A percentile compares a stretch with the other conserved stretches of the same genome.
Conservation (phyloP, 1,140 invertebrate species). For the Himalopsyche phryganea region DNA sequence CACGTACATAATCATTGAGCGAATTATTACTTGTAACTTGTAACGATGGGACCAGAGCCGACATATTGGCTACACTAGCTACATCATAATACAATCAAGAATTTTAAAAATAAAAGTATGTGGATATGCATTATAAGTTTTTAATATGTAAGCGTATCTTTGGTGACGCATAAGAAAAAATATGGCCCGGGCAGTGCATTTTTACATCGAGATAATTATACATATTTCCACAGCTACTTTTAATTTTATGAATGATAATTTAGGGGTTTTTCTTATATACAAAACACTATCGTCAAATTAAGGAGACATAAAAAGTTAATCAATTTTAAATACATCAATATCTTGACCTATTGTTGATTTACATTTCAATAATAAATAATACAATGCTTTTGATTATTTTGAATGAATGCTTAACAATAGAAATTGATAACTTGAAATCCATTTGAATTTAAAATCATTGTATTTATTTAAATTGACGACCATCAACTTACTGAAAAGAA, state of each 20-base stretch:
- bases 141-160: no score
- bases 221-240: constrained; percentile 41
- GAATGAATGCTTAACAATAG: no score
- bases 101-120: neutral
- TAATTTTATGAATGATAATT: constrained; percentile 46
- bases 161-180: constrained; percentile 6
- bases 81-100: constrained; percentile 8
- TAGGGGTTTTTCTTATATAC: constrained; percentile 33
- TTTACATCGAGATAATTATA: constrained; percentile 44
- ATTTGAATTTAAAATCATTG: no score
- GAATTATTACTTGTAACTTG: constrained; percentile 23
- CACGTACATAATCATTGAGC: constrained; percentile 16
- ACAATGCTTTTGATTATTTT: no score
- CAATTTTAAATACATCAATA: no score
- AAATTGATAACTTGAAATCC: no score
- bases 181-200: constrained; percentile 19
- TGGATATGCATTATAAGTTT: neutral
- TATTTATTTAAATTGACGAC: no score
- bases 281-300: no score
- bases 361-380: no score
- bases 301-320: no score
- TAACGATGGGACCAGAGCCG: constrained; percentile 10
- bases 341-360: no score
- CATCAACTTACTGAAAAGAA: no score
- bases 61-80: constrained; percentile 4